phyloP scores from a whole-genome alignment of 2,113 vertebrate species.

The Donacobius atricapilla region DNA sequence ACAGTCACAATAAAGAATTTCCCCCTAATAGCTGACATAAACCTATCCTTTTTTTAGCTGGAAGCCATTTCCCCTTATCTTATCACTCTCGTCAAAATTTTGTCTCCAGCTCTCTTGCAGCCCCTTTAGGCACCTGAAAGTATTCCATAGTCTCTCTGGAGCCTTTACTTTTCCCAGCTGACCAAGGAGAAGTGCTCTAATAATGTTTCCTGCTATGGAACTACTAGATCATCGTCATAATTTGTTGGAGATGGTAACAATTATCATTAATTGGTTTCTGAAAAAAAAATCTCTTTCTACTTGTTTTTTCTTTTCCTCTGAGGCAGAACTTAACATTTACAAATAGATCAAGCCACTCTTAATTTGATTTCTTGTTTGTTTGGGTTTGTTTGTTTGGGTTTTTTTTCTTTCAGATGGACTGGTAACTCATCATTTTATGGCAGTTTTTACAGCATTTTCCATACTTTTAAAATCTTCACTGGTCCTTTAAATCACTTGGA shows the following conservation, averaged over 20 bases:
- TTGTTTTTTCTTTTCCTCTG: constrained; percentile 45
- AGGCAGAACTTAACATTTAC: constrained; percentile 54
- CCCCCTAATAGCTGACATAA: background rate
- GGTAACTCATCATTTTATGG: constrained; percentile 7
- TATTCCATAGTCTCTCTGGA: background rate
- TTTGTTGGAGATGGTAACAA: constrained; percentile 30
- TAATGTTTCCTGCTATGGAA: background rate
- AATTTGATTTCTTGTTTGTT: constrained; percentile 8
- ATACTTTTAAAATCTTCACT: background rate
- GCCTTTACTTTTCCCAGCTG: background rate
- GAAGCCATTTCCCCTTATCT: background rate
- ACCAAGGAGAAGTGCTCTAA: background rate
- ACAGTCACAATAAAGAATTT: background rate
- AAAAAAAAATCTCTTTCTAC: constrained; percentile 25
- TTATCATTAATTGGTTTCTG: constrained; percentile 23
- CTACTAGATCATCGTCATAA: background rate
- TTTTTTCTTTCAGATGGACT: background rate
- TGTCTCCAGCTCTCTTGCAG: background rate
- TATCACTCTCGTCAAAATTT: background rate
- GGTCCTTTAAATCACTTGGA: background rate
- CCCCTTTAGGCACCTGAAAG: background rate
- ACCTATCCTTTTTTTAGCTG: background rate
- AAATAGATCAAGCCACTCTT: constrained; percentile 32
- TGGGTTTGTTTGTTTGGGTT: background rate
- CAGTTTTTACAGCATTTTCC: constrained; percentile 9